A percentile compares a stretch with the other conserved stretches of the same genome.
Evolutionary conservation across 1,140 invertebrate genomes (phyloP).

Genomic region (Achatina immaculata): DNA sequence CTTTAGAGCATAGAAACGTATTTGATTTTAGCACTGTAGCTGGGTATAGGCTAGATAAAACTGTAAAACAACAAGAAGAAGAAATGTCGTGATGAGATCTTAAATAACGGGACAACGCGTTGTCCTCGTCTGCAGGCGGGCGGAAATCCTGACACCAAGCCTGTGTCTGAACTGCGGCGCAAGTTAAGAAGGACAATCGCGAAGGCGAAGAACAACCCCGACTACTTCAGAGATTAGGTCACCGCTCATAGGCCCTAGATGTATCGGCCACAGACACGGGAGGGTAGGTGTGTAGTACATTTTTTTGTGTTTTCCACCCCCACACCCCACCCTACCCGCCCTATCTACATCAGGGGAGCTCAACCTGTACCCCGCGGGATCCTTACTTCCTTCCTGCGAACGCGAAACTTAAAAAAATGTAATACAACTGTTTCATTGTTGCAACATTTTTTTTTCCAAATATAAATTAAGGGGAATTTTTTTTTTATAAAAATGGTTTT

Average conservation of each 20-base stretch:
- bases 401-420: background rate
- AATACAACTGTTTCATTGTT: background rate
- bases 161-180: conserved; percentile 41
- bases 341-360: background rate
- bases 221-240: conserved; percentile 33
- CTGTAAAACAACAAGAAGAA: too few relatives aligned
- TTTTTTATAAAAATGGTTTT: too few relatives aligned
- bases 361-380: background rate
- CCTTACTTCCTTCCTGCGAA: background rate
- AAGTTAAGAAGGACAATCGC: conserved; percentile 38
- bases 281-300: background rate
- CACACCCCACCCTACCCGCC: background rate
- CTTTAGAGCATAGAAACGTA: too few relatives aligned
- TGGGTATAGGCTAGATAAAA: too few relatives aligned
- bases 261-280: conserved; percentile 29
- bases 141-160: conserved; percentile 34
- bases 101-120: background rate
- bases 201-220: conserved; percentile 39
- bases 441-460: background rate
- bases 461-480: background rate
- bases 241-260: background rate
- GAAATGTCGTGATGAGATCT: background rate
- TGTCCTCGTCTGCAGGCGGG: conserved; percentile 32
- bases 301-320: background rate
- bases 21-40: too few relatives aligned